These are phyloP conservation scores for Temnothorax curvispinosus DNA, from an alignment of 1,140 invertebrate genomes.

Conservation along the genomic window DNA sequence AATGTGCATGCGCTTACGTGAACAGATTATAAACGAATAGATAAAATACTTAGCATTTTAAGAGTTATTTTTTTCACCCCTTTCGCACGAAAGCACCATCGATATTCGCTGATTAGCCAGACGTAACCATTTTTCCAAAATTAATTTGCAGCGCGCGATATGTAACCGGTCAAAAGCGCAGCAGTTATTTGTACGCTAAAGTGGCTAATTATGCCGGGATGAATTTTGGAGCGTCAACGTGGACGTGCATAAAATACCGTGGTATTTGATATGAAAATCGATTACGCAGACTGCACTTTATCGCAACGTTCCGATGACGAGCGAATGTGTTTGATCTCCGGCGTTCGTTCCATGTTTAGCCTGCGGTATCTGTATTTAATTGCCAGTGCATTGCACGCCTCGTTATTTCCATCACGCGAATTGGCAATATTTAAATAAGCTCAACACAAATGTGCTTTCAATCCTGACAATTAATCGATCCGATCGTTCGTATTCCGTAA, in stretches of 20 bases:
- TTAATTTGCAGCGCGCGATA: slow-evolving; percentile 38
- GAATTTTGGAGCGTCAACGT: slow-evolving; percentile 63
- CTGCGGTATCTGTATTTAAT: slow-evolving; percentile 61
- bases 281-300: slow-evolving; percentile 66
- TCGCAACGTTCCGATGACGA: slow-evolving; percentile 54
- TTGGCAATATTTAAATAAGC: slow-evolving; percentile 74
- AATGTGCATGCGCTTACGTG: background rate
- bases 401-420: slow-evolving; percentile 70
- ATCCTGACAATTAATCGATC: slow-evolving; percentile 34
- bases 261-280: slow-evolving; percentile 68
- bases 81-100: background rate
- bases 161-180: slow-evolving; percentile 38
- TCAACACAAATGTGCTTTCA: slow-evolving; percentile 61
- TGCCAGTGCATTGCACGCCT: slow-evolving; percentile 59
- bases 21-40: background rate
- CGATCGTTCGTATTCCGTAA: background rate
- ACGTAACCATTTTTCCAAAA: slow-evolving; percentile 28
- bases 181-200: slow-evolving; percentile 62
- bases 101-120: slow-evolving; percentile 1
- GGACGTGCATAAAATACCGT: slow-evolving; percentile 28
- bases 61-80: background rate
- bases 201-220: slow-evolving; percentile 65
- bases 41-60: background rate
- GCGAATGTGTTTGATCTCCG: slow-evolving; percentile 48
- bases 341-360: slow-evolving; percentile 2